Base-by-base conservation (phyloP, 2,113 vertebrate species). In the Addax nasomaculatus region DNA sequence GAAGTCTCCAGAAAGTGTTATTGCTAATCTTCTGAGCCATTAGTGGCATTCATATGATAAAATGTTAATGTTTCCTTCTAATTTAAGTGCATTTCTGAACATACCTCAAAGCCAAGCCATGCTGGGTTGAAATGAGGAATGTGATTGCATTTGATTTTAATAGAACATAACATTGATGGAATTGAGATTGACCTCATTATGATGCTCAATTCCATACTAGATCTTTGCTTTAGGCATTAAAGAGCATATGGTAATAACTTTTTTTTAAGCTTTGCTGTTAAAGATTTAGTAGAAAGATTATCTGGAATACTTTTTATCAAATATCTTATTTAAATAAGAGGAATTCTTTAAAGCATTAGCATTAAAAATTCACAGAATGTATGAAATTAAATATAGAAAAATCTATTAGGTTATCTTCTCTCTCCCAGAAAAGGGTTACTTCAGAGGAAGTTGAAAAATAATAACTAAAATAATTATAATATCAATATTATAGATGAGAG, bases 61-160 rank as follows among this genome's bases (percentile, higher is more conserved):
- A 98, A 98, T 98, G 98, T 98, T 98, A 98, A 98, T 98, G 96
- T 98, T 98, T 98, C 97, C 96, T 96, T 97, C 98, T 98, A 98
- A 98, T 98, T 98, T 98, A 98, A 98, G 98, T 96, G 97, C 96
- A 96, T 98, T 98, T 98, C 91, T 98, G 98, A 98, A 98, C 89
- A 98, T 98, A 98, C 96, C 98, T 98, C 98, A 98, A 98, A 98
- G 98, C 95, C 96, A 98, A 96, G 97, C 97, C 98, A 97, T 97
- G 97, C 98, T 98, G 98, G 85, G 98, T 95, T 98, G 98, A 98
- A 98, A 98, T 98, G 98, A 98, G 95, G 89, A 98, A 97, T 98
- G 89, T 98, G 98, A 97, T 97, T 97, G 97, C 97, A 97, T 98
- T 98, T 67, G 97, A 98, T 98, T 98, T 98, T 98, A 98, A 97